Conservation (phyloP, 23 tunicate species). For the Corella eumyota region DNA sequence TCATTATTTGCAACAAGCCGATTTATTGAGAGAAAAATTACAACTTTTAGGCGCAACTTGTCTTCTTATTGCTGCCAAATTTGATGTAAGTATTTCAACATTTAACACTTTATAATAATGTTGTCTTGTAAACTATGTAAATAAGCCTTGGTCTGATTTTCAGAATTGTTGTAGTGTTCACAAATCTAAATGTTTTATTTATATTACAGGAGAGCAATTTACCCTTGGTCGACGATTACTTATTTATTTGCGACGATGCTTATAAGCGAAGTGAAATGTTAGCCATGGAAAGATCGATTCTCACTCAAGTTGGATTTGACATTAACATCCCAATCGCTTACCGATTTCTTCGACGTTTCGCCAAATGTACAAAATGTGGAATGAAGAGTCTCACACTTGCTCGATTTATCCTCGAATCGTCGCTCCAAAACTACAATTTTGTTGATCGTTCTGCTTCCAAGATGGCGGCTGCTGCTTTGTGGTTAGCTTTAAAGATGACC, state of each 20-base stretch:
- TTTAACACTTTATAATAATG: too few species aligned
- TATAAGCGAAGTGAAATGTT: conserved; percentile 58
- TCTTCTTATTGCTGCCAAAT: conserved; percentile 81
- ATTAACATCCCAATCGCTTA: conserved; percentile 90
- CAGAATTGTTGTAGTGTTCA: not conserved
- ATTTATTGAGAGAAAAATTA: conserved; percentile 20
- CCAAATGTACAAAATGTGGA: conserved; percentile 60
- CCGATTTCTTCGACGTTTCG: conserved; percentile 87
- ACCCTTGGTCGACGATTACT: conserved; percentile 75
- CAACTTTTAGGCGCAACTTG: conserved; percentile 91
- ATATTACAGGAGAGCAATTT: conserved; percentile 82
- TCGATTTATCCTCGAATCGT: conserved; percentile 66
- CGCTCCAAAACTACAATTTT: conserved; percentile 53
- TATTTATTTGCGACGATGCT: conserved; percentile 91
- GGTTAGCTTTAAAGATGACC: conserved; percentile 80
- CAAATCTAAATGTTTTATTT: too few species aligned
- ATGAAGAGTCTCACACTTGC: conserved; percentile 78
- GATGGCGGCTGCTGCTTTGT: conserved; percentile 71
- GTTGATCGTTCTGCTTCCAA: conserved; percentile 45
- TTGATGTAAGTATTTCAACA: conserved; percentile 51
- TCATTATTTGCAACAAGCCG: conserved; percentile 53
- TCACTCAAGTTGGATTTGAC: conserved; percentile 59
- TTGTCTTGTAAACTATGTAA: too few species aligned
- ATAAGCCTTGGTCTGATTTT: not conserved
- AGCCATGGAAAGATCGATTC: conserved; percentile 40